Evolutionary conservation across 2,797 vertebrate genomes (phyloP), one percentile per base, ranked within the genome.

Genomic region (Onychomys torridus): DNA sequence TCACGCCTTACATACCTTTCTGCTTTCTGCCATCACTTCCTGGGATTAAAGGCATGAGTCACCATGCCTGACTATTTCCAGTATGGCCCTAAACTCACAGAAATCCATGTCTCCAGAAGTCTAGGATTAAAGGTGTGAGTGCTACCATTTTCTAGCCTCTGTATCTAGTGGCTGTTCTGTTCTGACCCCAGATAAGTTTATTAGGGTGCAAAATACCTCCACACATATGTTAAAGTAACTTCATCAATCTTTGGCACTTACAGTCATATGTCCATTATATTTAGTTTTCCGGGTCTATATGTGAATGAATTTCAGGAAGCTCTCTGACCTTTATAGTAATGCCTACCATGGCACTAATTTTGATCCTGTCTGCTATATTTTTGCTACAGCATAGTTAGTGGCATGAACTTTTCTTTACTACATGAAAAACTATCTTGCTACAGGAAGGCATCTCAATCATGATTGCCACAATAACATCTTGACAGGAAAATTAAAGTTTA

Each of bases 401-500:
- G 43, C 14, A 95, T n/a, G 34, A 12, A 6, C 1, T 84, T 86
- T 82, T 9, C 5, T 92, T 85, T 77, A 25, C 16, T 52, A 57
- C 11, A 40, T 52, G 19, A 84, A 32, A 75, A 23, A 46, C 23
- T 1, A 2, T 6, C 5, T 78, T 37, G 8, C 79, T 78, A 93
- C 1, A 63, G 12, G 61, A 92, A 93, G 67, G 73, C 4, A n/a
- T 76, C 5, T 61, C 5, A 88, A 6, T 10, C 2, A 46, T 69
- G 23, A 88, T 88, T 82, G 5, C 46, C 21, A 76, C 13, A 76
- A 90, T 59, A 67, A 83, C 81, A 75, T 83, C 27, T 63, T 94
- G 14, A 71, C 76, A 94, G 40, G 1, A 96, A 97, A 78, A 83
- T 25, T 32, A 86, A 93, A 14, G 73, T 78, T 78, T 76, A 65